Evolutionary conservation across 2,888 invertebrate species (phyloP).

Genomic region (Terebella lapidaria): DNA sequence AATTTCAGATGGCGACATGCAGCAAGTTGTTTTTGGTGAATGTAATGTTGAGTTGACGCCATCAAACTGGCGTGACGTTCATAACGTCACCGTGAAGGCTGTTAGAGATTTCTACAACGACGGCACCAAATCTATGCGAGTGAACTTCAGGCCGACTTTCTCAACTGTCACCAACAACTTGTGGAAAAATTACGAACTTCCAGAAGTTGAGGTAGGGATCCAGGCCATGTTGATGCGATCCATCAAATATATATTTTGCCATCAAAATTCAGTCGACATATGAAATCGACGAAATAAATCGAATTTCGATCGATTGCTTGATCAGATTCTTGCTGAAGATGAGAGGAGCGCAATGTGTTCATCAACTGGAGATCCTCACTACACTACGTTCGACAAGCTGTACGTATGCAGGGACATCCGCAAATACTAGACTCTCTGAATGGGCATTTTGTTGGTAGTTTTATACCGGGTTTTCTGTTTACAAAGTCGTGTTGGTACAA

Average conservation of each 20-base stretch:
- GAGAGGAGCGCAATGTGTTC: conserved; percentile 19
- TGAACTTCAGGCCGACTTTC: conserved; percentile 22
- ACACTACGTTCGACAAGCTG: conserved; percentile 24
- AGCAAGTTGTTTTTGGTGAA: conserved; percentile 25
- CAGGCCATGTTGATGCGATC: neutral
- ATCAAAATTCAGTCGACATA: no score
- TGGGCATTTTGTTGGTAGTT: no score
- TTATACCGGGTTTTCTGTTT: no score
- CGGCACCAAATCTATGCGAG: conserved; percentile 21
- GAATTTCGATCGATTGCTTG: no score
- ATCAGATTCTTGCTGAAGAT: conserved; percentile 15
- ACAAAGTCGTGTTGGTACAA: no score
- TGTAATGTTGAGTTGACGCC: conserved; percentile 24
- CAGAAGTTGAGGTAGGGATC: conserved; percentile 21
- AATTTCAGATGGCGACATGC: conserved; percentile 27
- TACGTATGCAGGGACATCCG: no score
- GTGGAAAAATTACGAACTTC: conserved; percentile 24
- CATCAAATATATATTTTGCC: neutral
- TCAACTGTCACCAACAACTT: conserved; percentile 18
- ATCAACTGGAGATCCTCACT: conserved; percentile 25
- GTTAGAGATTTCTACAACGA: conserved; percentile 25
- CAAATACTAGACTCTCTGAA: no score
- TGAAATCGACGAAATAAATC: no score
- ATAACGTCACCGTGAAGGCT: conserved; percentile 23
- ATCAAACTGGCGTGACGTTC: conserved; percentile 19